These are phyloP conservation scores for Mesorhabditis spiculigera DNA, from an alignment of 2,888 invertebrate species.

Conservation along the genomic window DNA sequence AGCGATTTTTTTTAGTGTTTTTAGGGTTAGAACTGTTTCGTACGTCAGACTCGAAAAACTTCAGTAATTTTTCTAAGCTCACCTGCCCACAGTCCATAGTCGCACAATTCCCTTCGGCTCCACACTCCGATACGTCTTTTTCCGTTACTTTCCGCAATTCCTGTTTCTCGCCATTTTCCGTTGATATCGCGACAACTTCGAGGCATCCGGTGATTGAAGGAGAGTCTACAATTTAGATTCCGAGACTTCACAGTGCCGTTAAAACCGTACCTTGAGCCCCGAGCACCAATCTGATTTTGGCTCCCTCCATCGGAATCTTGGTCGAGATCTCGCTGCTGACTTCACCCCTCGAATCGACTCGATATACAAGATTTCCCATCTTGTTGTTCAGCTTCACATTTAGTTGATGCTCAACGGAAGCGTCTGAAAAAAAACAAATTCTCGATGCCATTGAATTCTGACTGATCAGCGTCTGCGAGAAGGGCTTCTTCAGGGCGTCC, in stretches of 20 bases:
- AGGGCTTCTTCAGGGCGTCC: conserved; percentile 25
- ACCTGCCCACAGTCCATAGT: conserved; percentile 26
- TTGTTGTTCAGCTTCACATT: conserved; percentile 10
- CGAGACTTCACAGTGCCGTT: neutral
- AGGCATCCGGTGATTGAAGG: conserved; percentile 35
- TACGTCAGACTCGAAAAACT: neutral
- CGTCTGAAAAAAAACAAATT: conserved; percentile 7
- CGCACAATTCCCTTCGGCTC: conserved; percentile 21
- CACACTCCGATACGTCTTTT: conserved; percentile 27
- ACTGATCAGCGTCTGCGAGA: conserved; percentile 25
- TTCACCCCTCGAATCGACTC: conserved; percentile 13
- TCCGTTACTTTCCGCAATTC: conserved; percentile 12
- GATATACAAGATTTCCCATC: conserved; percentile 1
- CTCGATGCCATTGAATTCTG: conserved; percentile 5
- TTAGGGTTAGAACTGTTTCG: no score
- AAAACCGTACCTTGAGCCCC: conserved; percentile 20
- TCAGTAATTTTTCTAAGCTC: neutral
- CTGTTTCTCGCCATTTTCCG: conserved; percentile 7
- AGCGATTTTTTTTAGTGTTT: no score
- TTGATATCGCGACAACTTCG: conserved; percentile 25
- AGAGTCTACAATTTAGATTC: no score
- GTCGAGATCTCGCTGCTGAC: conserved; percentile 20
- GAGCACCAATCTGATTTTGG: conserved; percentile 19
- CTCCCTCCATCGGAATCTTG: conserved; percentile 18
- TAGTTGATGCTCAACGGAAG: conserved; percentile 12